Evolutionary conservation across 2,113 vertebrate species (phyloP).

Genomic region (Helogale parvula): DNA sequence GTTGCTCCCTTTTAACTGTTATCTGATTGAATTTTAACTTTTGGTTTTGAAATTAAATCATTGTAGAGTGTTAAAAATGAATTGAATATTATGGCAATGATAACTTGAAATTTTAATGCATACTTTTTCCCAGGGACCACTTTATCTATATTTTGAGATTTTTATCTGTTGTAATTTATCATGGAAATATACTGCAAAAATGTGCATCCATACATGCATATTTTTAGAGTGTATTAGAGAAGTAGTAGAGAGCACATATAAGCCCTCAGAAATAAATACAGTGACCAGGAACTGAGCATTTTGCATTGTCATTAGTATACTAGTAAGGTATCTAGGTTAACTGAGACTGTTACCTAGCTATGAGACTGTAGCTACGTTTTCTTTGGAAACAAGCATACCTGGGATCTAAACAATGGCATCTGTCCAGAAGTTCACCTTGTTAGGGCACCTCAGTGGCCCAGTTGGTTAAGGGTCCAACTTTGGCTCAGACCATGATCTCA

Average conservation of each 20-base stretch:
- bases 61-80: constrained; percentile 37
- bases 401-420: neutral
- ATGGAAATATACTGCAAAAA: neutral
- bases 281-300: neutral
- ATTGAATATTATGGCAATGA: neutral
- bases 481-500: no score
- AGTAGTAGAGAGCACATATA: neutral
- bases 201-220: neutral
- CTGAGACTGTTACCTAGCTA: neutral
- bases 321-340: neutral
- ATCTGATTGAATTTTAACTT: constrained; percentile 49
- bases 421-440: neutral
- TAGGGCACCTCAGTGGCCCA: neutral
- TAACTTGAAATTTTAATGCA: neutral
- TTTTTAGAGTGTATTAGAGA: neutral
- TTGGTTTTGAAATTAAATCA: constrained; percentile 39
- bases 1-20: neutral
- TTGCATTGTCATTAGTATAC: neutral
- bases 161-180: neutral
- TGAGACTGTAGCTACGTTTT: neutral
- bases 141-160: neutral
- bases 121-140: neutral
- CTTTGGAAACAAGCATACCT: neutral
- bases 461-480: no score
- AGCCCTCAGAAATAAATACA: neutral